phyloP scores from a whole-genome alignment of 2,797 vertebrate species.

The Propithecus deckenii region DNA sequence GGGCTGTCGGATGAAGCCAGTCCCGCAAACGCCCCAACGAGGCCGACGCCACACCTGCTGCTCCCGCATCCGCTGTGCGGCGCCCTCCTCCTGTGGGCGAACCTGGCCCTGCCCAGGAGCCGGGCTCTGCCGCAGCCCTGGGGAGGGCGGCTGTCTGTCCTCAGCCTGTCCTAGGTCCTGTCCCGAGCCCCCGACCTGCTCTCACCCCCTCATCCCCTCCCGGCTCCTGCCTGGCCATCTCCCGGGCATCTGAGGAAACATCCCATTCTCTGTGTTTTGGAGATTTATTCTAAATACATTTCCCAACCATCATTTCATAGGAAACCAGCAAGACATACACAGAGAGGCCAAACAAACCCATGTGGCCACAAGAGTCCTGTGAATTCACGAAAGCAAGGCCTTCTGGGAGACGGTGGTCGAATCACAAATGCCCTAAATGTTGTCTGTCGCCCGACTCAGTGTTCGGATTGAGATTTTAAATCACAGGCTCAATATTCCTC shows the following conservation, averaged over 20 bases:
- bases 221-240: neutral
- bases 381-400: neutral
- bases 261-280: neutral
- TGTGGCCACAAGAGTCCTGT: rapidly evolving
- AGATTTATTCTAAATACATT: neutral
- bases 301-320: neutral
- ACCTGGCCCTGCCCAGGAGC: neutral
- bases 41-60: rapidly evolving
- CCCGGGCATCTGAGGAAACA: neutral
- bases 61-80: rapidly evolving
- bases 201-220: neutral
- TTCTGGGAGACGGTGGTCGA: rapidly evolving
- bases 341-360: neutral
- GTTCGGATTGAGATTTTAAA: neutral
- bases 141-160: neutral
- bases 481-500: neutral
- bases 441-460: rapidly evolving
- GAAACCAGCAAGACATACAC: neutral
- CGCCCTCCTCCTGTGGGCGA: neutral
- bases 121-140: neutral
- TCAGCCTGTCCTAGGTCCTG: neutral
- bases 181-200: neutral
- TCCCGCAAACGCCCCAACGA: rapidly evolving
- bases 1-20: neutral
- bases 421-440: rapidly evolving